phyloP scores from a whole-genome alignment of 1,140 invertebrate genomes.

The Calliphora vicina region DNA sequence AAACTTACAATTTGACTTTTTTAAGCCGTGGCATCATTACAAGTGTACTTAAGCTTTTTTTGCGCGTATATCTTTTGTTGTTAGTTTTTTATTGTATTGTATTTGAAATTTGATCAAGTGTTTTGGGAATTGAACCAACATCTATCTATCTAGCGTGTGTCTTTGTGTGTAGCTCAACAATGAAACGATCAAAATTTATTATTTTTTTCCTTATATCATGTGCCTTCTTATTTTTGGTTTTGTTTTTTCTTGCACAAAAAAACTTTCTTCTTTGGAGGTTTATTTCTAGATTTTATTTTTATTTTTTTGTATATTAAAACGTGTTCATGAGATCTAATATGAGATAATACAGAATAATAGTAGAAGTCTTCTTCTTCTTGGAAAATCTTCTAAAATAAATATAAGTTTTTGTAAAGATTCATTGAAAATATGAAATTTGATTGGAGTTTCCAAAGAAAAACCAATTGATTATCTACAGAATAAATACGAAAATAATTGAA shows the following conservation, averaged over 20 bases:
- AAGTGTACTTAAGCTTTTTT: neutral
- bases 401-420: neutral
- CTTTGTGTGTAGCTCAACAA: neutral
- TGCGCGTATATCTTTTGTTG: neutral
- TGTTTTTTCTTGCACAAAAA: too few species aligned
- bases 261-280: conserved; percentile 9
- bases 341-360: neutral
- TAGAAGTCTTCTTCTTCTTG: neutral
- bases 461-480: neutral
- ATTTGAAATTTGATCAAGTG: conserved; percentile 2
- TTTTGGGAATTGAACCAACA: conserved; percentile 1
- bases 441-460: neutral
- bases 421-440: conserved; percentile 10
- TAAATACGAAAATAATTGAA: conserved; percentile 9
- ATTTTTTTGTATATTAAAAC: neutral
- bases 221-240: neutral
- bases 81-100: neutral
- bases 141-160: neutral
- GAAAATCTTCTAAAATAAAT: neutral
- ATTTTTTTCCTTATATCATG: neutral
- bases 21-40: neutral
- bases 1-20: neutral
- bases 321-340: neutral
- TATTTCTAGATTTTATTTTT: neutral
- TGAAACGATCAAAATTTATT: neutral